Conservation (phyloP, 2,888 invertebrate species). For the Eilema depressum region DNA sequence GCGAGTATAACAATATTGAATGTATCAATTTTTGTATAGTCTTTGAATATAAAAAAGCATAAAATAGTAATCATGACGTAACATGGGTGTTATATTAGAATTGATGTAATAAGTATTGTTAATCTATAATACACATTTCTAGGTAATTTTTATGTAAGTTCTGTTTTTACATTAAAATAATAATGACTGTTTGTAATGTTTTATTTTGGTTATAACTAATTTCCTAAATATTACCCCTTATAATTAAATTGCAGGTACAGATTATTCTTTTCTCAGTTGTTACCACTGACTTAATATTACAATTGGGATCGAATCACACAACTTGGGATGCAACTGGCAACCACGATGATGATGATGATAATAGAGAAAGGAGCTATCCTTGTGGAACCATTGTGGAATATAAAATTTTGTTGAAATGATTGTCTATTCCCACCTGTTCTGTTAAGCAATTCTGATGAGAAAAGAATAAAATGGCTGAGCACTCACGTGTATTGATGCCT, state of each 20-base stretch:
- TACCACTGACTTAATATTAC: neutral
- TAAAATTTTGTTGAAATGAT: no score
- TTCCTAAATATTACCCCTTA: neutral
- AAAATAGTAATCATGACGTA: slow-evolving; percentile 45
- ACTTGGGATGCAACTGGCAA: no score
- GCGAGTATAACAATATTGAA: slow-evolving; percentile 46
- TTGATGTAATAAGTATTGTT: slow-evolving; percentile 77
- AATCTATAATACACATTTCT: slow-evolving; percentile 70
- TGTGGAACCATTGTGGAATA: no score
- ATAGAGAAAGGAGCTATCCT: no score
- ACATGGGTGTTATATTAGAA: slow-evolving; percentile 66
- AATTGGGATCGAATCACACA: neutral
- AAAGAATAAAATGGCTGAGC: no score
- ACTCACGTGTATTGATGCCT: no score
- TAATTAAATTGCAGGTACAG: neutral
- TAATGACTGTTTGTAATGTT: slow-evolving; percentile 74
- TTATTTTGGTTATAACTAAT: slow-evolving; percentile 41
- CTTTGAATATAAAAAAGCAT: slow-evolving; percentile 42
- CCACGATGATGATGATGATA: no score
- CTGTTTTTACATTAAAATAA: slow-evolving; percentile 83
- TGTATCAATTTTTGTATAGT: slow-evolving; percentile 52
- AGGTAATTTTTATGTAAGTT: slow-evolving; percentile 72
- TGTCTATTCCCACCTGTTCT: no score
- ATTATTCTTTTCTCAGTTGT: neutral
- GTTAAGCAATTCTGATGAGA: no score